These are phyloP conservation scores for Neoarius graeffei DNA, from an alignment of 2,113 vertebrate genomes.

Conservation along the genomic window DNA sequence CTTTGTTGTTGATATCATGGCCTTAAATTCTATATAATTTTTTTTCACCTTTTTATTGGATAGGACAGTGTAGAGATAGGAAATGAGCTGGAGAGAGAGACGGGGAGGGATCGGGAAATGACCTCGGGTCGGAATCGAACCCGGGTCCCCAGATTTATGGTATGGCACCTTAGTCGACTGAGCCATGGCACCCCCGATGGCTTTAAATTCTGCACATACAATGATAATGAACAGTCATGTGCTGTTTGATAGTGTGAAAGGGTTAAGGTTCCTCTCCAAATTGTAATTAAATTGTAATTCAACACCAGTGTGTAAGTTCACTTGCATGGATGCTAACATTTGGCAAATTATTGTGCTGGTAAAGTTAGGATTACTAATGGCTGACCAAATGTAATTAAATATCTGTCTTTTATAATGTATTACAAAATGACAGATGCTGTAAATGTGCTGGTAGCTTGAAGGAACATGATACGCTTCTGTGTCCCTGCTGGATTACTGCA, in stretches of 20 bases:
- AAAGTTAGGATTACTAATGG: background rate
- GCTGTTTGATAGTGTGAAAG: background rate
- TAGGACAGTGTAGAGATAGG: no score
- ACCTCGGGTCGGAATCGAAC: no score
- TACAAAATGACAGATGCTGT: background rate
- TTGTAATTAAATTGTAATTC: background rate
- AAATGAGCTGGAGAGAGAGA: no score
- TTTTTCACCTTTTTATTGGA: no score
- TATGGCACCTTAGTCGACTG: no score
- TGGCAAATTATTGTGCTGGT: background rate
- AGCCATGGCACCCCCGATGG: no score
- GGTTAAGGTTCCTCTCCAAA: background rate
- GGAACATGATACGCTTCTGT: background rate
- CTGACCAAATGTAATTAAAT: background rate
- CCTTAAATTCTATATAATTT: background rate
- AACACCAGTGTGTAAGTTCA: background rate
- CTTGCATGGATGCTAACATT: background rate
- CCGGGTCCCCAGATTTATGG: no score
- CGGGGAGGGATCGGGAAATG: no score
- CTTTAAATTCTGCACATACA: background rate
- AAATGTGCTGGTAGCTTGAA: background rate
- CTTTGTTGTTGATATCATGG: background rate
- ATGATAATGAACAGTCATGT: background rate
- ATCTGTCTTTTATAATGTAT: background rate
- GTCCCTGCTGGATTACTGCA: slow-evolving; percentile 7